phyloP scores from a whole-genome alignment of 2,113 vertebrate species.

The Thryonomys swinderianus region DNA sequence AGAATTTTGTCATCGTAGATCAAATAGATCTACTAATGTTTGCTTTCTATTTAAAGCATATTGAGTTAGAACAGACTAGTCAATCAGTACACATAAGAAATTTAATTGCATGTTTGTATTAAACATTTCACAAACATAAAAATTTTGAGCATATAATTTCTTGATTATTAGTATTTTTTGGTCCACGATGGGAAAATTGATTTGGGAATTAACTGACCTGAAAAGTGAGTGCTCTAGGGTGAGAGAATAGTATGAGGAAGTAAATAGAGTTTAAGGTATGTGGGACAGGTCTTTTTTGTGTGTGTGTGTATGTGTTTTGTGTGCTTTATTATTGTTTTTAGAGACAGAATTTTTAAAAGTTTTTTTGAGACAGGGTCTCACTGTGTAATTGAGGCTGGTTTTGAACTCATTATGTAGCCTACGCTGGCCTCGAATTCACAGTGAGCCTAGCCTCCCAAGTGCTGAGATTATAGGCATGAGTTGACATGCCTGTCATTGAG shows the following conservation, averaged over 20 bases:
- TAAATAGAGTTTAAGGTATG: background rate
- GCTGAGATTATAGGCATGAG: background rate
- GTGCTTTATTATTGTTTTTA: background rate
- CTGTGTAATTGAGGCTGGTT: background rate
- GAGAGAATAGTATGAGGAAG: background rate
- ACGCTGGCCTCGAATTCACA: background rate
- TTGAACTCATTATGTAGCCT: background rate
- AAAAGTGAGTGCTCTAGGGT: background rate
- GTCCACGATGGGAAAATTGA: background rate
- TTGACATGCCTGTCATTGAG: no score
- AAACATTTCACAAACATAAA: slow-evolving; percentile 50
- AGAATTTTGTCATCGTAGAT: slow-evolving; percentile 29
- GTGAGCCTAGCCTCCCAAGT: background rate
- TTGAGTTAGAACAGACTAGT: background rate
- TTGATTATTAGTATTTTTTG: slow-evolving; percentile 25
- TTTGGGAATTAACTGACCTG: background rate
- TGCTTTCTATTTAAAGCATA: slow-evolving; percentile 13
- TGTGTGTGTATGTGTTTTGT: background rate
- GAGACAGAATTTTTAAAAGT: background rate
- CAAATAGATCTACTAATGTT: background rate
- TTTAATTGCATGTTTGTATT: slow-evolving; percentile 22
- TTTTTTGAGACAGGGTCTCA: no score
- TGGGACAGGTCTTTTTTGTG: background rate
- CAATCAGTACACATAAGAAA: background rate
- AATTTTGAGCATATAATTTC: background rate